These are phyloP conservation scores for Opisthocomus hoazin DNA, from an alignment of 2,113 vertebrate genomes.

Conservation along the genomic window DNA sequence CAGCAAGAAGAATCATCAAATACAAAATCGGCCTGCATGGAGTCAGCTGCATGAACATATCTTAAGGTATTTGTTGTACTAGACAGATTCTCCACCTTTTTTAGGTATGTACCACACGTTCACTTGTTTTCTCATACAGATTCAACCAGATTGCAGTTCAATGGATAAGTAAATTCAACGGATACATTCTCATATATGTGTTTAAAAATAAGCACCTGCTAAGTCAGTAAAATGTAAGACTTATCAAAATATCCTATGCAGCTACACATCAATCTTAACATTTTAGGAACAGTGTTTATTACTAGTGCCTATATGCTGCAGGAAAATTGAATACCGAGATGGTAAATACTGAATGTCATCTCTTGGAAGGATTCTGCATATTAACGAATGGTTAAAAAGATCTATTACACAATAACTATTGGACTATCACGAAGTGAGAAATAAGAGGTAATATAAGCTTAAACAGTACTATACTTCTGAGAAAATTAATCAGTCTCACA, in stretches of 20 bases:
- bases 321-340: neutral
- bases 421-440: neutral
- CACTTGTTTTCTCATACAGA: neutral
- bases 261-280: neutral
- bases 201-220: neutral
- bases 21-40: neutral
- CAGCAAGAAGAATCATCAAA: neutral
- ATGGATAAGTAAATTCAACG: neutral
- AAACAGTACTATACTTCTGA: neutral
- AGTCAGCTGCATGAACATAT: neutral
- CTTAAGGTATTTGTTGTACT: neutral
- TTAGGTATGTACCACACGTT: neutral
- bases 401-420: neutral
- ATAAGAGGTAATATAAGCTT: neutral
- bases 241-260: neutral
- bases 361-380: neutral
- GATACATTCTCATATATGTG: neutral
- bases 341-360: neutral
- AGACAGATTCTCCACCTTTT: neutral
- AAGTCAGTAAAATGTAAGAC: neutral
- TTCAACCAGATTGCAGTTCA: neutral
- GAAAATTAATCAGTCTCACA: conserved; percentile 26
- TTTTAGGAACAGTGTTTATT: neutral
- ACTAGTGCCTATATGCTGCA: neutral
- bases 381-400: neutral